These are phyloP conservation scores for Sipha flava DNA, from an alignment of 1,140 invertebrate species.

Conservation along the genomic window DNA sequence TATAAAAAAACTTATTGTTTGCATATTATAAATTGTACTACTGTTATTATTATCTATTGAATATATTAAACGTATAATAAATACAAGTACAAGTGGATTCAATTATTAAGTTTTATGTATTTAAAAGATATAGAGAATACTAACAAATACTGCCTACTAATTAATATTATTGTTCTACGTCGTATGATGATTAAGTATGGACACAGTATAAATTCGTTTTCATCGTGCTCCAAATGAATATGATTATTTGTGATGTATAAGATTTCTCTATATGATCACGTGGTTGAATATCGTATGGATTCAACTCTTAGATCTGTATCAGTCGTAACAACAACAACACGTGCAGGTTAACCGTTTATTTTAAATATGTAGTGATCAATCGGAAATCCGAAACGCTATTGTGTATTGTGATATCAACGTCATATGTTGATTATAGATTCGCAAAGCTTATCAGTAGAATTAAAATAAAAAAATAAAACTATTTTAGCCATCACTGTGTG, in stretches of 20 bases:
- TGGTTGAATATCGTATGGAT: neutral
- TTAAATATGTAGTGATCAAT: neutral
- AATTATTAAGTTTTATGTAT: no score
- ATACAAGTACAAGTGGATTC: no score
- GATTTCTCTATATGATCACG: neutral
- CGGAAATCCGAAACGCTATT: neutral
- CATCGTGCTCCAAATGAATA: neutral
- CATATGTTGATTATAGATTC: neutral
- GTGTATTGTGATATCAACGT: no score
- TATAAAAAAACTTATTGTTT: no score
- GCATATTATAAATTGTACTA: no score
- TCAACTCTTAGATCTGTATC: neutral
- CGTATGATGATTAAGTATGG: no score
- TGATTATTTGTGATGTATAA: neutral
- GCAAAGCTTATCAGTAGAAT: neutral
- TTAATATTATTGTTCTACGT: no score
- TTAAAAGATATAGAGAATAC: no score
- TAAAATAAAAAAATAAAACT: neutral
- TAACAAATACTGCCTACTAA: no score
- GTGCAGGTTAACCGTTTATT: neutral
- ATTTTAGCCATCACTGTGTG: constrained; percentile 27
- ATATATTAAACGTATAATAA: no score
- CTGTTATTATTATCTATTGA: no score
- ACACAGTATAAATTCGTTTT: neutral
- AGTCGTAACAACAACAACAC: neutral